phyloP scores from a whole-genome alignment of 2,888 invertebrate species.

The Hoplodrina blanda region DNA sequence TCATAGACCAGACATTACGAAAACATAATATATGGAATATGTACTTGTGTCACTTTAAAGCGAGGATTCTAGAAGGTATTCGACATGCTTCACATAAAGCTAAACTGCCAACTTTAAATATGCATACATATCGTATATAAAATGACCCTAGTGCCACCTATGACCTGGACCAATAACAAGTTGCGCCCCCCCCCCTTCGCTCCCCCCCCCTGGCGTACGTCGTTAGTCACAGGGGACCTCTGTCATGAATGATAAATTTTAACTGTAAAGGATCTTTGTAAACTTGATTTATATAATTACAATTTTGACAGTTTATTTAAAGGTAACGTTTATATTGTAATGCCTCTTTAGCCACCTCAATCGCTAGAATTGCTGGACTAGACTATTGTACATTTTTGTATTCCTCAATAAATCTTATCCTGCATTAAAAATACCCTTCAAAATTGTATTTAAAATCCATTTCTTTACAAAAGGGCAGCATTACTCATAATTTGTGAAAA shows the following conservation, averaged over 20 bases:
- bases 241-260: conserved; percentile 19
- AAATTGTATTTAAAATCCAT: background rate
- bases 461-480: conserved; percentile 21
- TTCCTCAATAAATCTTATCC: too few relatives aligned
- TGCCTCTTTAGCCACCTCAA: background rate
- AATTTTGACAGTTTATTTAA: conserved; percentile 4
- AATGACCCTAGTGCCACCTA: conserved; percentile 1
- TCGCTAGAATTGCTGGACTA: too few relatives aligned
- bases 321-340: background rate
- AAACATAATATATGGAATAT: too few relatives aligned
- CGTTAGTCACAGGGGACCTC: conserved; percentile 35
- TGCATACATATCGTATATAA: conserved; percentile 8
- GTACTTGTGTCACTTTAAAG: too few relatives aligned
- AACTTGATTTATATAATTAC: conserved; percentile 29
- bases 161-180: conserved; percentile 1
- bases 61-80: too few relatives aligned
- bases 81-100: conserved; percentile 7
- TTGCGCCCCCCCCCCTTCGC: background rate
- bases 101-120: conserved; percentile 3
- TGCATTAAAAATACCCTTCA: too few relatives aligned
- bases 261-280: conserved; percentile 1
- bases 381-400: too few relatives aligned
- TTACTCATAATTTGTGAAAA: conserved; percentile 12
- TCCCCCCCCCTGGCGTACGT: background rate
- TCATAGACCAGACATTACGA: too few relatives aligned